Conservation (phyloP, 2,888 invertebrate genomes). For the Tryphoninae sp. region DNA sequence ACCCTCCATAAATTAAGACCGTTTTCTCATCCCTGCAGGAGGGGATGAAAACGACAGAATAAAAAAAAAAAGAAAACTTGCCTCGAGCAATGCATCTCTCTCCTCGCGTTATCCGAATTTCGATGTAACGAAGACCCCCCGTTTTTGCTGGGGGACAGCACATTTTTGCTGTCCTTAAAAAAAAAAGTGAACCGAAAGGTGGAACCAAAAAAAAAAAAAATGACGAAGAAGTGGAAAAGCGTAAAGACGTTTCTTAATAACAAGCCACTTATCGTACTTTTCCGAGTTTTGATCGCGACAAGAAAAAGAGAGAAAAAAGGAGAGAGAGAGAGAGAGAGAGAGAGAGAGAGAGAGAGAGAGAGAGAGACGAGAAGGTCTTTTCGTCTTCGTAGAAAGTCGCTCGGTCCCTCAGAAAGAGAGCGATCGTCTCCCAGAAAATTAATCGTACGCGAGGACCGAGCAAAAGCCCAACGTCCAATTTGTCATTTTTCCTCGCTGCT, state of each 20-base stretch:
- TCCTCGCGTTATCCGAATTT: slow-evolving; percentile 15
- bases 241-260: slow-evolving; percentile 62
- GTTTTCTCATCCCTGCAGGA: neutral
- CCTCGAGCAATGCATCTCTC: slow-evolving; percentile 54
- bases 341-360: slow-evolving; percentile 3
- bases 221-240: slow-evolving; percentile 23
- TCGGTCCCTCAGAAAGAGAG: slow-evolving; percentile 49
- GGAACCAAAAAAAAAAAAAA: neutral
- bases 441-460: slow-evolving; percentile 53
- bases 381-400: too few relatives aligned
- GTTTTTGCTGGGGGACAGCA: too few relatives aligned
- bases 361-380: neutral
- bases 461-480: slow-evolving; percentile 73
- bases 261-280: slow-evolving; percentile 66
- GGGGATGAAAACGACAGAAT: neutral
- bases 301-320: slow-evolving; percentile 10
- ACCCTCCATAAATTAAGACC: neutral
- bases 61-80: slow-evolving; percentile 17
- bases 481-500: slow-evolving; percentile 75
- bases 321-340: slow-evolving; percentile 1
- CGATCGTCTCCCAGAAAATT: slow-evolving; percentile 62
- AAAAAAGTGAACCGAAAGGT: neutral
- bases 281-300: slow-evolving; percentile 60
- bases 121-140: slow-evolving; percentile 15
- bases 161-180: slow-evolving; percentile 25